phyloP scores from a whole-genome alignment of 2,113 vertebrate species.

The Pluvianellus socialis region DNA sequence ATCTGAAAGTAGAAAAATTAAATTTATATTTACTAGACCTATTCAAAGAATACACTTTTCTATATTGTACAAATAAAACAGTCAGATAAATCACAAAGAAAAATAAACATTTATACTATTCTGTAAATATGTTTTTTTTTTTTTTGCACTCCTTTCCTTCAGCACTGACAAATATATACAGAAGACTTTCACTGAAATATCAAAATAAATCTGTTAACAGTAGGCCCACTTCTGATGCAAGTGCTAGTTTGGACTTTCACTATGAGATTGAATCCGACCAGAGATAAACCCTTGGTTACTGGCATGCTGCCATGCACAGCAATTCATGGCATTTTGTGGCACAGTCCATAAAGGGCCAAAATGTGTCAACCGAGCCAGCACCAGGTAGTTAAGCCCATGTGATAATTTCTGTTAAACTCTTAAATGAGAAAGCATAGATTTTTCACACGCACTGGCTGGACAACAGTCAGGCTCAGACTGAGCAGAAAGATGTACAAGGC shows the following conservation, averaged over 20 bases:
- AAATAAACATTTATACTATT: conserved; percentile 92
- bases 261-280: background rate
- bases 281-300: background rate
- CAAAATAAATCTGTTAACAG: background rate
- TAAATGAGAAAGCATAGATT: background rate
- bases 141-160: conserved; percentile 7
- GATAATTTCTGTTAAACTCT: background rate
- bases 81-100: conserved; percentile 79
- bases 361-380: background rate
- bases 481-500: background rate
- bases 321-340: background rate
- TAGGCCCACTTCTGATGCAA: background rate
- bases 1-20: conserved; percentile 80
- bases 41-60: conserved; percentile 85
- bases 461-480: background rate
- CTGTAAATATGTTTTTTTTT: conserved; percentile 54
- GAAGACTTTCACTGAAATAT: background rate
- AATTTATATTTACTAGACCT: conserved; percentile 88
- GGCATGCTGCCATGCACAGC: background rate
- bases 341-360: background rate
- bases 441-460: background rate
- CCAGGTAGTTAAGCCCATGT: background rate
- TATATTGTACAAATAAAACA: conserved; percentile 84
- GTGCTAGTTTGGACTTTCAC: background rate
- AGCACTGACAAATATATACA: background rate